Evolutionary conservation across 2,888 invertebrate genomes (phyloP).

Genomic region (Machimus rusticus): DNA sequence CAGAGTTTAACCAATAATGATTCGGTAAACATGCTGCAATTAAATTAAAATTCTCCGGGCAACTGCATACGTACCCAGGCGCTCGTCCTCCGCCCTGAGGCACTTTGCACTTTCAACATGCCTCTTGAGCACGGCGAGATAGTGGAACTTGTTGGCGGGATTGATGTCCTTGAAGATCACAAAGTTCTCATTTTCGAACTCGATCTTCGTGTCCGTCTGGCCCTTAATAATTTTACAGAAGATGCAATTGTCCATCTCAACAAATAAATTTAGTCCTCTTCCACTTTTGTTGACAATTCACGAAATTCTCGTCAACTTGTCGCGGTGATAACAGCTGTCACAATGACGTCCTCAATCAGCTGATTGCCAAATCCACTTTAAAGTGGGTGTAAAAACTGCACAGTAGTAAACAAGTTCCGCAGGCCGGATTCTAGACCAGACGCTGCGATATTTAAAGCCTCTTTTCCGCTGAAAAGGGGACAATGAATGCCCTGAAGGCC

Average conservation of each 20-base stretch:
- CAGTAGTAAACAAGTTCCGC: slow-evolving; percentile 10
- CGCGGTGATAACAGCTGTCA: background rate
- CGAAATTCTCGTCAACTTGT: too few relatives aligned
- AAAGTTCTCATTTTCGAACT: slow-evolving; percentile 77
- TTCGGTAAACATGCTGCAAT: background rate
- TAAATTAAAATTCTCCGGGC: background rate
- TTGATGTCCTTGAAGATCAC: slow-evolving; percentile 83
- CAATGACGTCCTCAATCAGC: background rate
- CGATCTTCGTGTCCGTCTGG: slow-evolving; percentile 67
- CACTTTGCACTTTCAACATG: slow-evolving; percentile 79
- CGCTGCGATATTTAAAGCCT: background rate
- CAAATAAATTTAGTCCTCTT: background rate
- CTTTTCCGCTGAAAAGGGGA: background rate
- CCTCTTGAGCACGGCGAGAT: slow-evolving; percentile 76
- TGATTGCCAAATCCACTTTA: slow-evolving; percentile 9
- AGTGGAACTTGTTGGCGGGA: slow-evolving; percentile 82
- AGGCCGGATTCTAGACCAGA: background rate
- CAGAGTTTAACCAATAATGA: too few relatives aligned
- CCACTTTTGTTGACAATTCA: background rate
- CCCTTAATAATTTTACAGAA: slow-evolving; percentile 79
- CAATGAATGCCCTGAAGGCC: slow-evolving; percentile 60
- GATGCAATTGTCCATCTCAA: slow-evolving; percentile 65
- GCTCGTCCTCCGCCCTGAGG: slow-evolving; percentile 72
- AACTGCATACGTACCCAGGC: slow-evolving; percentile 69
- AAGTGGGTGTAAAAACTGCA: slow-evolving; percentile 18